Conservation (phyloP, 1,140 invertebrate genomes). For the Nomia melanderi region DNA sequence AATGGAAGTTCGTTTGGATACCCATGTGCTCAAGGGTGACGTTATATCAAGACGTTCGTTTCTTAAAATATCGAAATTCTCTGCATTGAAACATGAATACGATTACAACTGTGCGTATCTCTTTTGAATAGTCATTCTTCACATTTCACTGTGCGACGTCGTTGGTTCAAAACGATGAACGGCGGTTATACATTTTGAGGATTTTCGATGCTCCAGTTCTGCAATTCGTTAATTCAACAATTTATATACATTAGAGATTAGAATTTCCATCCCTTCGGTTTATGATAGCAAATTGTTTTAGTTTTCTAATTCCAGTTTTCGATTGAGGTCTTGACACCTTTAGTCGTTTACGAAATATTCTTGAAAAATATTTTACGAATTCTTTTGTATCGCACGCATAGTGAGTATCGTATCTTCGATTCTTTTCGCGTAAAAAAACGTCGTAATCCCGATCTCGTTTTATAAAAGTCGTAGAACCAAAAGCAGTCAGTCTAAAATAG, state of each 20-base stretch:
- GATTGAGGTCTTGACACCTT: background rate
- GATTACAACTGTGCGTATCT: constrained; percentile 1
- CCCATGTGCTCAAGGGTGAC: constrained; percentile 16
- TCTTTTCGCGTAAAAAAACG: background rate
- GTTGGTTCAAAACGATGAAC: background rate
- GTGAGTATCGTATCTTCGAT: background rate
- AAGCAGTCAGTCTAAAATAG: constrained; percentile 21
- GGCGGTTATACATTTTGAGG: background rate
- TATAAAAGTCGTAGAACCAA: constrained; percentile 7
- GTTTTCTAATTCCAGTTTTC: background rate
- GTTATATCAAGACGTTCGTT: constrained; percentile 8
- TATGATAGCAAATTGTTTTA: background rate
- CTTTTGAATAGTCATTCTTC: background rate
- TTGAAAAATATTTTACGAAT: background rate
- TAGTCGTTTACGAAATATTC: background rate
- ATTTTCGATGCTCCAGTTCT: background rate
- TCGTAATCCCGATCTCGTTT: background rate
- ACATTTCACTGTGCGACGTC: too few relatives aligned
- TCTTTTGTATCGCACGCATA: too few relatives aligned
- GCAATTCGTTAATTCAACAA: background rate
- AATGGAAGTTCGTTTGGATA: constrained; percentile 34
- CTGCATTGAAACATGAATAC: constrained; percentile 16
- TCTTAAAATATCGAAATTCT: constrained; percentile 42
- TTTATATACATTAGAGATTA: background rate
- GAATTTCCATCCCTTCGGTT: background rate